phyloP scores from a whole-genome alignment of 2,797 vertebrate species.

The Coilia nasus region DNA sequence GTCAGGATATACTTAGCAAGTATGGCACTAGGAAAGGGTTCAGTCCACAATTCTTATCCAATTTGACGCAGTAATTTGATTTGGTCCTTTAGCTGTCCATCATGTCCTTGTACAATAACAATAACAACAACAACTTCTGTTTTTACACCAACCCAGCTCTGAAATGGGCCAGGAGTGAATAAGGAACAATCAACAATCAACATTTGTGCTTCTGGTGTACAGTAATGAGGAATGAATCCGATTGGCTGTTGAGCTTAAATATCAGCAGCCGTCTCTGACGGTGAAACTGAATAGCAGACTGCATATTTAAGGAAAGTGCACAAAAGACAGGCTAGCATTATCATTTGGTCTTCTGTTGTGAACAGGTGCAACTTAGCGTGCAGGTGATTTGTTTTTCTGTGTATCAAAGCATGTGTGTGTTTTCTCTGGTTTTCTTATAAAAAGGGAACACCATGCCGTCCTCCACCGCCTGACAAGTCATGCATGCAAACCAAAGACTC shows the following conservation, averaged over 20 bases:
- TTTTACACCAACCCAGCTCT: too few relatives aligned
- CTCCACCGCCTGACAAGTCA: conserved; percentile 6
- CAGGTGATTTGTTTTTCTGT: not conserved
- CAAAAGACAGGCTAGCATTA: not conserved
- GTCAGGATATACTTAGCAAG: not conserved
- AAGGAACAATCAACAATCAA: not conserved
- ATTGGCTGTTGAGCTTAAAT: not conserved
- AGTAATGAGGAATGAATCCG: not conserved
- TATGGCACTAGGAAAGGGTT: not conserved
- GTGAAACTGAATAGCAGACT: not conserved
- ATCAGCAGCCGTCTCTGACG: not conserved
- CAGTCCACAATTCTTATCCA: too few relatives aligned
- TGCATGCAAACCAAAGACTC: not conserved
- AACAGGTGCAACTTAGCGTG: not conserved
- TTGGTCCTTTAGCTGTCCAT: too few relatives aligned
- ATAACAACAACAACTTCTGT: too few relatives aligned
- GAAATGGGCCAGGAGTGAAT: not conserved
- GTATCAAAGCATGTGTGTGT: not conserved
- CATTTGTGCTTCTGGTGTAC: not conserved
- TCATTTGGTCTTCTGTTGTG: not conserved
- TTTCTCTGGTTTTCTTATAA: not conserved
- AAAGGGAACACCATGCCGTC: not conserved
- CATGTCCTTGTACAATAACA: too few relatives aligned
- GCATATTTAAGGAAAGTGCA: not conserved
- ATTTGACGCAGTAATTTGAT: too few relatives aligned